A percentile compares a stretch with the other conserved stretches of the same genome.
phyloP scores from a whole-genome alignment of 2,888 invertebrate genomes.

The Phortica magna region DNA sequence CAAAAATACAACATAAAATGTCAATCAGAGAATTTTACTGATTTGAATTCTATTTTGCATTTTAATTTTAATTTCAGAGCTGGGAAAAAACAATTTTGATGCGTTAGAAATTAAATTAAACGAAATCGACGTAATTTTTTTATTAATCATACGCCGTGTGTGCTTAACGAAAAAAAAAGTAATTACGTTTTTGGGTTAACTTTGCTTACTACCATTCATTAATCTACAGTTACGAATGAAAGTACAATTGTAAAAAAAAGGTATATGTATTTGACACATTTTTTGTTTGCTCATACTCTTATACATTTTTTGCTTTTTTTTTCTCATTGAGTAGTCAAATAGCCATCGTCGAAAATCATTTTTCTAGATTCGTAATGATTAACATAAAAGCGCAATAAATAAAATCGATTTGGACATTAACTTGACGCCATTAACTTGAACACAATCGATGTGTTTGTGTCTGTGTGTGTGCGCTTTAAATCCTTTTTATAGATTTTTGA shows the following conservation, averaged over 20 bases:
- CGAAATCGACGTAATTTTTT: not conserved
- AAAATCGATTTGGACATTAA: conserved; percentile 33
- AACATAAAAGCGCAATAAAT: conserved; percentile 66
- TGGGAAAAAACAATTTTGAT: not conserved
- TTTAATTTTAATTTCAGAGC: conserved; percentile 1
- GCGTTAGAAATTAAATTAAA: no score
- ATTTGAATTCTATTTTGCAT: not conserved
- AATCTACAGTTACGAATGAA: no score
- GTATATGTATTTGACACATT: not conserved
- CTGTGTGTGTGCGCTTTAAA: not conserved
- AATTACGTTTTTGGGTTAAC: not conserved
- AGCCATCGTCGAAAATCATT: not conserved
- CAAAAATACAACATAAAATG: not conserved
- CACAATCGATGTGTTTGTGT: not conserved
- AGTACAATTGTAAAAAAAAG: not conserved
- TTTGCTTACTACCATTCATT: no score
- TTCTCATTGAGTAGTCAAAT: no score
- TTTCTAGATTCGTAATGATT: conserved; percentile 45
- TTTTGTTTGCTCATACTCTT: not conserved
- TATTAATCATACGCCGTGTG: conserved; percentile 5
- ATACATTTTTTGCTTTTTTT: no score
- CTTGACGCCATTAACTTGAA: conserved; percentile 24
- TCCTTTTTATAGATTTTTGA: conserved; percentile 14
- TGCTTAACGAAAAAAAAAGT: not conserved
- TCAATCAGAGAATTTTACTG: not conserved